These are phyloP conservation scores for Venusia cambrica DNA, from an alignment of 2,888 invertebrate species.

Conservation along the genomic window DNA sequence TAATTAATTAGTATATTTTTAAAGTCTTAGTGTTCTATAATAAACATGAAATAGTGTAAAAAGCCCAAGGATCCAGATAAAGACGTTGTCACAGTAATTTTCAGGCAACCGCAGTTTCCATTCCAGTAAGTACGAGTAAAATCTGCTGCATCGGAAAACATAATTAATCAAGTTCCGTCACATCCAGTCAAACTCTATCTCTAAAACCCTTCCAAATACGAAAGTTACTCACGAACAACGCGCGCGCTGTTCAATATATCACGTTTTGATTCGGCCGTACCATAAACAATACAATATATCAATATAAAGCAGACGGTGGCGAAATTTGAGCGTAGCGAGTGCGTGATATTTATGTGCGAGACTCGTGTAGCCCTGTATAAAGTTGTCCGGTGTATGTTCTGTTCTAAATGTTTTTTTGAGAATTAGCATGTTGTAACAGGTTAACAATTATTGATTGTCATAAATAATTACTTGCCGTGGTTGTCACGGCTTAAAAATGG, in stretches of 20 bases:
- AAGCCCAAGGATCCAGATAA: constrained; percentile 3
- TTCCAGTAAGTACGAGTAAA: constrained; percentile 21
- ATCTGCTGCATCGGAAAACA: constrained; percentile 28
- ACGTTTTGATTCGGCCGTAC: constrained; percentile 80
- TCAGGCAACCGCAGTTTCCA: constrained; percentile 18
- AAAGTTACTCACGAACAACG: constrained; percentile 75
- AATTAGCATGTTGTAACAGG: too few relatives aligned
- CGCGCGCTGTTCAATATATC: constrained; percentile 74
- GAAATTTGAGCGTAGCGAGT: constrained; percentile 78
- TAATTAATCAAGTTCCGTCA: constrained; percentile 33
- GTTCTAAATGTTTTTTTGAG: constrained; percentile 32
- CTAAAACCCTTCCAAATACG: constrained; percentile 73
- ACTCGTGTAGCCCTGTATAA: constrained; percentile 40
- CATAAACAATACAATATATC: constrained; percentile 82
- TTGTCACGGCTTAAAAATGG: too few relatives aligned
- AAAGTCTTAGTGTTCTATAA: too few relatives aligned
- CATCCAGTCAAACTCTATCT: constrained; percentile 51
- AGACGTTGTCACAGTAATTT: constrained; percentile 8
- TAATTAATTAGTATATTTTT: too few relatives aligned
- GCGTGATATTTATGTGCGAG: constrained; percentile 70
- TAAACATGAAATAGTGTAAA: constrained; percentile 5
- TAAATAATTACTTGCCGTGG: too few relatives aligned
- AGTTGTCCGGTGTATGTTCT: constrained; percentile 42
- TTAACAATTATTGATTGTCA: too few relatives aligned
- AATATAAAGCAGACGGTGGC: constrained; percentile 80